Base-by-base conservation (phyloP, 2,113 vertebrate species). In the Coregonus clupeaformis region DNA sequence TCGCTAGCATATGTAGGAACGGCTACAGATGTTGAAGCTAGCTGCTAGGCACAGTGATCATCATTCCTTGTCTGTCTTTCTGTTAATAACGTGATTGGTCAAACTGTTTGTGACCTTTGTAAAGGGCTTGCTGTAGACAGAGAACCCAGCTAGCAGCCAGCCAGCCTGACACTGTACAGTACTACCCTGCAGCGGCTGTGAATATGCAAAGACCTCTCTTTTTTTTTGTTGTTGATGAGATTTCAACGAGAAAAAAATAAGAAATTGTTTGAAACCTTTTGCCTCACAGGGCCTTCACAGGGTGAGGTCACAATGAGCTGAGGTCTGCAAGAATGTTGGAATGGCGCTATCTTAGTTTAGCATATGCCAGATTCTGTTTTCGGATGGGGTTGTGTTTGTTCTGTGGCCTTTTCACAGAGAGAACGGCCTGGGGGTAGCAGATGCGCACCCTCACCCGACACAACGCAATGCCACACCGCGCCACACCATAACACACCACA, bases 51-150 rank as follows among this genome's bases (percentile, higher is more conserved):
- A 96, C 88, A 95, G 89, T 91, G 91, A 94, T 95, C 94, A 92
- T 92, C 92, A 89, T 4, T 80, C 91, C 87, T 91, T 91, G 36
- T 92, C 89, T 87, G 87, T 94, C 93, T 93, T 94, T 91, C 92
- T 94, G 94, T 92, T 94, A 95, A 94, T 95, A 95, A 96, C 87
- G 91, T 83, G 90, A 94, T 90, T 9, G 86, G 89, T 88, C 89
- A 94, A 94, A 95, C 93, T 93, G 92, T 94, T 95, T 94, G 90
- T 97, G 95, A 97, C 96, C 96, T 97, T 96, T 95, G 93, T 97
- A 93, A 97, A 97, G 95, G 95, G 94, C 95, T 95, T 93, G 83
- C 70, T 91, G 82, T 88, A 94, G 93, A 93, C 91, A 92, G 89
- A 89, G 90, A 89, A 73, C 36, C 36, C 36, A 42, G 36, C 36